These are phyloP conservation scores for Parnassius glacialis DNA, from an alignment of 2,888 invertebrate species.

Conservation along the genomic window DNA sequence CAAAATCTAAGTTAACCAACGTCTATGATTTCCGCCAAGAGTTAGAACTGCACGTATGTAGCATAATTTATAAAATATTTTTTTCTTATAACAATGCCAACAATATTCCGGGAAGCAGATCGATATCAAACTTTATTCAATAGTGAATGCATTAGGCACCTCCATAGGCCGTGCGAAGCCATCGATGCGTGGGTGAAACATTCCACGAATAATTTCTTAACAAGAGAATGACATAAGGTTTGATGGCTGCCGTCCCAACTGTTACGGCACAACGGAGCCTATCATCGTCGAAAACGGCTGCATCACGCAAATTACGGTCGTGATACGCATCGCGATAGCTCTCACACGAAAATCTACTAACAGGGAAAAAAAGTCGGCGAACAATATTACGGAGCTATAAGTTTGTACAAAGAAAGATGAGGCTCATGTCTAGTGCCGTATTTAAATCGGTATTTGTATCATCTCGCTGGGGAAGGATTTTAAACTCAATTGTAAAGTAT, in stretches of 20 bases:
- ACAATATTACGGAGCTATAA: conserved; percentile 53
- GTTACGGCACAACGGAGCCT: conserved; percentile 43
- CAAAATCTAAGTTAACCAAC: no score
- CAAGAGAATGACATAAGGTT: conserved; percentile 56
- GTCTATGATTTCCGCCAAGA: conserved; percentile 10
- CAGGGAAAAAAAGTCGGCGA: conserved; percentile 53
- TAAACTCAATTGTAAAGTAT: conserved; percentile 30
- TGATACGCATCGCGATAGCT: conserved; percentile 53
- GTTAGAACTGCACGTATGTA: conserved; percentile 12
- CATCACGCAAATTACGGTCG: conserved; percentile 69
- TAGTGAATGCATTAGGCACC: conserved; percentile 69
- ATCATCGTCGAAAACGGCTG: conserved; percentile 65
- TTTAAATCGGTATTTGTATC: conserved; percentile 23
- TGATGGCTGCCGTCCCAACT: conserved; percentile 43
- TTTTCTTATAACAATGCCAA: conserved; percentile 51
- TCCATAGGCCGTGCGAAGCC: conserved; percentile 34
- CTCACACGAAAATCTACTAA: conserved; percentile 47
- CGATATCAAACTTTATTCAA: conserved; percentile 59
- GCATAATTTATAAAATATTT: conserved; percentile 42
- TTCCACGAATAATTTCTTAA: conserved; percentile 60
- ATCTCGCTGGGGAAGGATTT: conserved; percentile 29
- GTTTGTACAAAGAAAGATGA: conserved; percentile 50
- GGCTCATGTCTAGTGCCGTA: conserved; percentile 35
- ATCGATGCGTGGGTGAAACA: conserved; percentile 55
- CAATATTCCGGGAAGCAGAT: conserved; percentile 62